Conservation (phyloP, 2,797 vertebrate genomes). For the Antrozous pallidus region DNA sequence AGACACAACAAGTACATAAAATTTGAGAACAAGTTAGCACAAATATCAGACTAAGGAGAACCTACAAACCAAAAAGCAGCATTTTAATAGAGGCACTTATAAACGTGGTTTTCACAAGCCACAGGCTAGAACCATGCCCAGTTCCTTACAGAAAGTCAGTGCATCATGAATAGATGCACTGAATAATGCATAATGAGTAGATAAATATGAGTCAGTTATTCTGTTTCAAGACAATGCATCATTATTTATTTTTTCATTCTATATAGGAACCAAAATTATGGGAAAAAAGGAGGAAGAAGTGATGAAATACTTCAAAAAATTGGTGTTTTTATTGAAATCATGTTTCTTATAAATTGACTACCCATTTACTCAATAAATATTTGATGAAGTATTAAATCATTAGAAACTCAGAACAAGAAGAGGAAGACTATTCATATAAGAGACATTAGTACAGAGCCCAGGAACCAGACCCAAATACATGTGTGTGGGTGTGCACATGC, state of each 20-base stretch:
- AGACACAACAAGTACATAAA: constrained; percentile 40
- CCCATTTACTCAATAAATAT: not conserved
- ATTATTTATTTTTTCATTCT: not conserved
- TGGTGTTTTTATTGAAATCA: not conserved
- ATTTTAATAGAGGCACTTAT: constrained; percentile 12
- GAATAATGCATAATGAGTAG: not conserved
- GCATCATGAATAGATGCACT: not conserved
- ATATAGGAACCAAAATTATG: not conserved
- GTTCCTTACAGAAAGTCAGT: not conserved
- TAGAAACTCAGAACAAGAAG: not conserved
- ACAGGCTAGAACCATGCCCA: not conserved
- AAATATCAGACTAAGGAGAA: constrained; percentile 11
- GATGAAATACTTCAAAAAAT: not conserved
- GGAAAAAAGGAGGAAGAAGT: not conserved
- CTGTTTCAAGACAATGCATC: not conserved
- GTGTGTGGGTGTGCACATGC: accelerated
- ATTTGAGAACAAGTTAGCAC: constrained; percentile 51
- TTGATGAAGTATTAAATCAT: not conserved
- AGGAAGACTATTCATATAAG: not conserved
- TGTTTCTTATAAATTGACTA: not conserved
- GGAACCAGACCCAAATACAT: not conserved
- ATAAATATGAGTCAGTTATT: not conserved
- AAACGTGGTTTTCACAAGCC: not conserved
- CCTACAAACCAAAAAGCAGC: not conserved
- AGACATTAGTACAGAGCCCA: not conserved